Evolutionary conservation across 2,888 invertebrate genomes (phyloP).

Genomic region (Oscheius onirici): DNA sequence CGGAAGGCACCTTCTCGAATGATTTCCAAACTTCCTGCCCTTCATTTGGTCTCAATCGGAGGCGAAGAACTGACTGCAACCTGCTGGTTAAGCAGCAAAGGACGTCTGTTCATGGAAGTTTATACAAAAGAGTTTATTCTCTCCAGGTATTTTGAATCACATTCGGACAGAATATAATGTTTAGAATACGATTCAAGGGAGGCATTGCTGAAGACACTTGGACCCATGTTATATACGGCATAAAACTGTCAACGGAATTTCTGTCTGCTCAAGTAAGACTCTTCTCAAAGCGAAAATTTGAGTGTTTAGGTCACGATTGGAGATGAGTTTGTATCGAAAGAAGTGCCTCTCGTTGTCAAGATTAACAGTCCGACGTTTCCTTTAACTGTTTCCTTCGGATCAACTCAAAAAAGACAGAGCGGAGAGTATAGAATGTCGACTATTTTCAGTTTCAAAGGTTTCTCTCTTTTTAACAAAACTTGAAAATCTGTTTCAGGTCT

Average conservation of each 20-base stretch:
- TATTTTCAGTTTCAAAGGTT: slow-evolving; percentile 42
- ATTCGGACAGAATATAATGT: background rate
- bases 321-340: background rate
- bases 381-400: slow-evolving; percentile 37
- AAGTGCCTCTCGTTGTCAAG: slow-evolving; percentile 34
- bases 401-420: slow-evolving; percentile 19
- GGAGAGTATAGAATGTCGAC: slow-evolving; percentile 36
- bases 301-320: slow-evolving; percentile 10
- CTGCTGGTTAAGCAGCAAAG: slow-evolving; percentile 17
- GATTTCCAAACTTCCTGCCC: slow-evolving; percentile 8
- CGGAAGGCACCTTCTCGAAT: slow-evolving; percentile 9
- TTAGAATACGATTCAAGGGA: slow-evolving; percentile 27
- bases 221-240: slow-evolving; percentile 25
- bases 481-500: slow-evolving; percentile 39
- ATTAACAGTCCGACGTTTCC: slow-evolving; percentile 23
- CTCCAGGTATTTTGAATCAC: background rate
- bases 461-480: background rate
- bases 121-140: slow-evolving; percentile 3
- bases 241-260: slow-evolving; percentile 1
- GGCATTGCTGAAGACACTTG: slow-evolving; percentile 9
- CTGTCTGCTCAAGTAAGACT: slow-evolving; percentile 19
- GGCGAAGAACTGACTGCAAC: slow-evolving; percentile 16
- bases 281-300: too few relatives aligned
- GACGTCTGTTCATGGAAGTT: slow-evolving; percentile 20
- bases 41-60: slow-evolving; percentile 28